Conservation (phyloP, 2,888 invertebrate species). For the Isotomurus palustris region DNA sequence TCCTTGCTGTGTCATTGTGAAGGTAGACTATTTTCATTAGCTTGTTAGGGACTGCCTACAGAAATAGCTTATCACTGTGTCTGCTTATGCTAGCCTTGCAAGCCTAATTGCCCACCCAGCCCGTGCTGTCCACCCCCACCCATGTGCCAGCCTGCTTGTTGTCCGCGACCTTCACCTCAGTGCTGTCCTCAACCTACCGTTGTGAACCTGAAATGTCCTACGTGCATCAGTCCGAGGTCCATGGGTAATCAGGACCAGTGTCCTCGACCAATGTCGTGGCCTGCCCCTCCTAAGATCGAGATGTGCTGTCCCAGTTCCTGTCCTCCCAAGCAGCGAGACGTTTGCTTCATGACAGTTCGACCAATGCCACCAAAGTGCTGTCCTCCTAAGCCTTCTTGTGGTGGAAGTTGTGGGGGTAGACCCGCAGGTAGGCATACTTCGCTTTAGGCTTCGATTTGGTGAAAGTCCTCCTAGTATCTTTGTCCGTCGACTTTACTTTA, state of each 20-base stretch:
- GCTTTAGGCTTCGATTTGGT: slow-evolving; percentile 20
- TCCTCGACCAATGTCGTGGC: slow-evolving; percentile 25
- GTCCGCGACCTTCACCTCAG: slow-evolving; percentile 27
- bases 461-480: slow-evolving; percentile 7
- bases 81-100: slow-evolving; percentile 15
- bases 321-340: slow-evolving; percentile 25
- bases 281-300: slow-evolving; percentile 17
- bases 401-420: not conserved
- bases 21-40: slow-evolving; percentile 3
- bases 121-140: slow-evolving; percentile 40
- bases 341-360: slow-evolving; percentile 32
- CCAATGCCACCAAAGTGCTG: slow-evolving; percentile 28
- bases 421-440: not conserved
- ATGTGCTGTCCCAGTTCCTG: slow-evolving; percentile 33
- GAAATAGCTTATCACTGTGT: not conserved
- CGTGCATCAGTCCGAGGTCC: slow-evolving; percentile 18
- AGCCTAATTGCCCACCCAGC: slow-evolving; percentile 19
- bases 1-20: slow-evolving; percentile 37
- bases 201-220: slow-evolving; percentile 33
- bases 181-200: slow-evolving; percentile 33
- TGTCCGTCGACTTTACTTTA: slow-evolving; percentile 18
- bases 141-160: slow-evolving; percentile 21
- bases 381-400: slow-evolving; percentile 20
- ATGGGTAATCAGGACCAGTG: slow-evolving; percentile 24
- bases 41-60: not conserved